Percentiles rank a stretch among this genome's conserved stretches.
These are phyloP conservation scores for Hetaerina titia DNA, from an alignment of 2,888 invertebrate genomes.

Conservation along the genomic window DNA sequence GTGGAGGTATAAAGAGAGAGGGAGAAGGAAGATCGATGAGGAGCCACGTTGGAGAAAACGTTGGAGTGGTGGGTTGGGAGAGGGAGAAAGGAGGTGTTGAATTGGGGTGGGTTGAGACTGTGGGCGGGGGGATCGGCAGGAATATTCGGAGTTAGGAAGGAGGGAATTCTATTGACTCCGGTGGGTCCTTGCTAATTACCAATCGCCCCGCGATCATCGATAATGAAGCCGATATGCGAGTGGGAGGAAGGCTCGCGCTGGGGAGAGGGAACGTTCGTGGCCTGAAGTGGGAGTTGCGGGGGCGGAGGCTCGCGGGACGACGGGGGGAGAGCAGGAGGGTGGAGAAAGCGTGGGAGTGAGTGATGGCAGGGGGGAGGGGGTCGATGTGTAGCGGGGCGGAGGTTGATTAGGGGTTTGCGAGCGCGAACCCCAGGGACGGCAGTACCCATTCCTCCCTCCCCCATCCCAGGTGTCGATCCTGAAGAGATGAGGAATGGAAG, in stretches of 20 bases:
- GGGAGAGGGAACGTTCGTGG: no score
- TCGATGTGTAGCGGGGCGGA: no score
- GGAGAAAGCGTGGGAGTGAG: neutral
- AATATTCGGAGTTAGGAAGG: neutral
- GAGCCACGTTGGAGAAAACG: neutral
- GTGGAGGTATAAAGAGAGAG: neutral
- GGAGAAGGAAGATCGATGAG: neutral
- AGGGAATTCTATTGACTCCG: conserved; percentile 34
- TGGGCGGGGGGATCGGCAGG: no score
- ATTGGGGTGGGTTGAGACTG: neutral
- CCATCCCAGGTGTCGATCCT: no score
- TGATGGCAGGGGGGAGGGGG: neutral
- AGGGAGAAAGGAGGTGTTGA: neutral
- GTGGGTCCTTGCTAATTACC: conserved; percentile 45
- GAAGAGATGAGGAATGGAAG: no score
- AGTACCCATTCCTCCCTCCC: no score
- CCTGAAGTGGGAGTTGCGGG: no score
- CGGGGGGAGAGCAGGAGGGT: neutral
- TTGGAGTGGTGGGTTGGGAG: neutral
- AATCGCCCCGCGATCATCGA: conserved; percentile 45
- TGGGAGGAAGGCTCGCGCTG: neutral
- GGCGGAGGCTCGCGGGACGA: neutral
- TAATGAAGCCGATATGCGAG: conserved; percentile 4
- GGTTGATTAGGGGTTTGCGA: no score
- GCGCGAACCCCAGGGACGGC: no score